Evolutionary conservation across 1,140 invertebrate genomes (phyloP).

Genomic region (Pseudomyrmex pallidus): DNA sequence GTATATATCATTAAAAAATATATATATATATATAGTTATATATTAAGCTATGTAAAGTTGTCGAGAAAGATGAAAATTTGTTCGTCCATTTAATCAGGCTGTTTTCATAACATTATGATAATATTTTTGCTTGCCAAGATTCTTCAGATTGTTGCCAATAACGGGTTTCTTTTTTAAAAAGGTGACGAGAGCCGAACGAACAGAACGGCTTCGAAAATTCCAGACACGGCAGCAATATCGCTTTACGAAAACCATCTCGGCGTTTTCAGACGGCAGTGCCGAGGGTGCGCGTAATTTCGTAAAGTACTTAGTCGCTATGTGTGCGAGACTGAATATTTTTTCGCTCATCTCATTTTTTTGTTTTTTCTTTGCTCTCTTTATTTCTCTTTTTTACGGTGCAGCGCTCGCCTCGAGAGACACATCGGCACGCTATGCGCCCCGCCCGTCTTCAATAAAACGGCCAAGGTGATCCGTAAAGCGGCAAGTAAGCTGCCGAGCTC

Average conservation of each 20-base stretch:
- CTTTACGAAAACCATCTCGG: constrained; percentile 26
- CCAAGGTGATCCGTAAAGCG: constrained; percentile 54
- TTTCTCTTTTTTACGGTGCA: background rate
- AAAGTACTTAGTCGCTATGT: constrained; percentile 58
- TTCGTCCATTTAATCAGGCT: background rate
- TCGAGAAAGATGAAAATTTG: background rate
- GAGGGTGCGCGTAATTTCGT: constrained; percentile 58
- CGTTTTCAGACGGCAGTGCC: background rate
- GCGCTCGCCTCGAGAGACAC: constrained; percentile 7
- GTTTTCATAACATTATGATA: background rate
- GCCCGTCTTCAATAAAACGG: constrained; percentile 29
- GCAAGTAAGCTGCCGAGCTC: constrained; percentile 1
- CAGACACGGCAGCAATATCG: constrained; percentile 22
- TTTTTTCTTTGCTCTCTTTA: background rate
- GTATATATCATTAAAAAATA: background rate
- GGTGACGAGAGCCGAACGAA: background rate
- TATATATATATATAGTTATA: background rate
- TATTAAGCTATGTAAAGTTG: background rate
- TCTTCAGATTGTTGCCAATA: background rate
- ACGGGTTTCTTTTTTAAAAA: background rate
- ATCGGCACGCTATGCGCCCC: background rate
- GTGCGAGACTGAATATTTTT: constrained; percentile 38
- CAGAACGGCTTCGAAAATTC: constrained; percentile 32
- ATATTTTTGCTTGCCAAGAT: background rate
- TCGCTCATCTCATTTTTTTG: background rate